phyloP scores from a whole-genome alignment of 2,888 invertebrate species.

The Fissipunctia ypsillon region DNA sequence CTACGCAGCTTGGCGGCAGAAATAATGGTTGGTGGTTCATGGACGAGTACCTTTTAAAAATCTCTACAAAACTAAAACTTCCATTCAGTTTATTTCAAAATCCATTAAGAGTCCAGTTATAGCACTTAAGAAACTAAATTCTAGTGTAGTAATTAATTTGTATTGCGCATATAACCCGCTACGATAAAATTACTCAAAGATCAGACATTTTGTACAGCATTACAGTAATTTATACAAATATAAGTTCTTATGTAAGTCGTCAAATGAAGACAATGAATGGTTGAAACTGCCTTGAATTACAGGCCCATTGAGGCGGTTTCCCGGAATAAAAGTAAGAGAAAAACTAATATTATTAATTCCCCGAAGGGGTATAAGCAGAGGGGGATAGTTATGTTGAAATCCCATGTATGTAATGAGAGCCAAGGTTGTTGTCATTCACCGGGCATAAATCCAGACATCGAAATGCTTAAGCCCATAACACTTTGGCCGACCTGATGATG shows the following conservation, averaged over 20 bases:
- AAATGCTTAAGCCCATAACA: background rate
- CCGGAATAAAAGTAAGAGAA: slow-evolving; percentile 11
- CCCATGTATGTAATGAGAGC: background rate
- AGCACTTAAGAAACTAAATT: background rate
- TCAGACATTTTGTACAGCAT: slow-evolving; percentile 13
- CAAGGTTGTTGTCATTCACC: background rate
- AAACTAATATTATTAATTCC: slow-evolving; percentile 5
- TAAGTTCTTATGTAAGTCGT: slow-evolving; percentile 8
- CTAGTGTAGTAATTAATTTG: slow-evolving; percentile 18
- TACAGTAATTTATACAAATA: slow-evolving; percentile 20
- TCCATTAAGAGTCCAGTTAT: background rate
- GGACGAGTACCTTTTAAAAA: background rate
- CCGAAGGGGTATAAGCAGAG: background rate
- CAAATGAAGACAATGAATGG: slow-evolving; percentile 14
- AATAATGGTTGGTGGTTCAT: background rate
- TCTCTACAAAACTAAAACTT: background rate
- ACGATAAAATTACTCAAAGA: slow-evolving; percentile 18
- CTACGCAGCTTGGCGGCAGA: background rate
- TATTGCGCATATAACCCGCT: background rate
- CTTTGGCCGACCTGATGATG: background rate
- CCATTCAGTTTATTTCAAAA: slow-evolving; percentile 19
- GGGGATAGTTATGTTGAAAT: background rate
- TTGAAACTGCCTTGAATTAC: slow-evolving; percentile 27
- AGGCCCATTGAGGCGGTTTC: slow-evolving; percentile 5
- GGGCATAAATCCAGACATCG: background rate